phyloP scores from a whole-genome alignment of 2,888 invertebrate species.

The Empis stercorea region DNA sequence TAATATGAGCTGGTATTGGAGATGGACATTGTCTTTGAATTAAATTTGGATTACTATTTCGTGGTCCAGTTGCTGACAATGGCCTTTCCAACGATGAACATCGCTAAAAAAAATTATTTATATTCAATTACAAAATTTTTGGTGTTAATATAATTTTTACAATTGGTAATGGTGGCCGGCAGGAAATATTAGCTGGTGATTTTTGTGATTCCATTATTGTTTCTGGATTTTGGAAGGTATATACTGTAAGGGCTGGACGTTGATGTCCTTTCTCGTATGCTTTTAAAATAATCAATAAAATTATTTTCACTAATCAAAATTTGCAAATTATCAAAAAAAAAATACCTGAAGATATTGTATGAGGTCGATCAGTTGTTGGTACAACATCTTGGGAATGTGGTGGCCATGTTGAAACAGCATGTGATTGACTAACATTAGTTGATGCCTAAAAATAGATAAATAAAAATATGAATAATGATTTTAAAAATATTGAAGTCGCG shows the following conservation, averaged over 20 bases:
- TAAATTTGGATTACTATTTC: conserved; percentile 27
- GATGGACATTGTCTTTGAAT: conserved; percentile 49
- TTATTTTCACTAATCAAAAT: neutral
- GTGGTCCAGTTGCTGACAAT: conserved; percentile 41
- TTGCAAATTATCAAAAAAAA: neutral
- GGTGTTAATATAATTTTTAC: conserved; percentile 37
- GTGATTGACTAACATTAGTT: conserved; percentile 33
- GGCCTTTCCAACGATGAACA: conserved; percentile 82
- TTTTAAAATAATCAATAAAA: conserved; percentile 23
- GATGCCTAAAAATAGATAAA: conserved; percentile 38
- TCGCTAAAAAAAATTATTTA: conserved; percentile 36
- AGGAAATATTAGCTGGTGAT: conserved; percentile 40
- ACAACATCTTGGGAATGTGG: conserved; percentile 37
- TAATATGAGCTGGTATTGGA: conserved; percentile 61
- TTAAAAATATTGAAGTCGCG: too few relatives aligned
- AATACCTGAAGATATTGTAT: conserved; percentile 78
- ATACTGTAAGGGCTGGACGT: conserved; percentile 72
- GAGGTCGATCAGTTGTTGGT: conserved; percentile 67
- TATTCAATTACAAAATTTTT: neutral
- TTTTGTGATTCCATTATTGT: conserved; percentile 37
- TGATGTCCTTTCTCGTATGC: conserved; percentile 79
- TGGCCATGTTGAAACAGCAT: conserved; percentile 37
- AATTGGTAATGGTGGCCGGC: conserved; percentile 59
- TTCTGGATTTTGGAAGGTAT: conserved; percentile 74
- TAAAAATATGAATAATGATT: conserved; percentile 1